Conservation (phyloP, 2,888 invertebrate genomes). For the Emesis russula region DNA sequence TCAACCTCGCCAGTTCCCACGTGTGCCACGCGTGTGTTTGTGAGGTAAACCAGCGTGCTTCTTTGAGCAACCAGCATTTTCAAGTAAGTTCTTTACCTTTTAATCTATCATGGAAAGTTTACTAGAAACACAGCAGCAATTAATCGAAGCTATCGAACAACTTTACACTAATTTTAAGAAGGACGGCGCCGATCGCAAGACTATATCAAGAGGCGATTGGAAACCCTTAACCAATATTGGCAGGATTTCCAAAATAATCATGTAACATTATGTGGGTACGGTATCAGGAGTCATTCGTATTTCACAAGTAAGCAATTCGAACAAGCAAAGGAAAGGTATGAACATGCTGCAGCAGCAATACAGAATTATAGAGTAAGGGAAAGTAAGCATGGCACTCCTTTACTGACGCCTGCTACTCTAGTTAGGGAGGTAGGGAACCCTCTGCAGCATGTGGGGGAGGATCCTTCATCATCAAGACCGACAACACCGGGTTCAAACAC, state of each 20-base stretch:
- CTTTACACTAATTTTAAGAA: background rate
- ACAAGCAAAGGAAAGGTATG: background rate
- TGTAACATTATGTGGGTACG: slow-evolving; percentile 23
- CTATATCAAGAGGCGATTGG: slow-evolving; percentile 3
- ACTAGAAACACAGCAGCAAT: slow-evolving; percentile 1
- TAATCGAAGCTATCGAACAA: slow-evolving; percentile 11
- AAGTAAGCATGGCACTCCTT: background rate
- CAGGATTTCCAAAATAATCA: slow-evolving; percentile 25
- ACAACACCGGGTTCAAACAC: background rate
- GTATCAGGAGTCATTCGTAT: background rate
- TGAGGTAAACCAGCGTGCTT: background rate
- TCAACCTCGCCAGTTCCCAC: too few relatives aligned
- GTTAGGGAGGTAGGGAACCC: background rate
- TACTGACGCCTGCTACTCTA: background rate
- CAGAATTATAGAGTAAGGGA: slow-evolving; percentile 1
- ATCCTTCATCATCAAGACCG: background rate
- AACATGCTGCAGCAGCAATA: background rate
- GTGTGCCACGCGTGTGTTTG: background rate
- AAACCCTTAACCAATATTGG: background rate
- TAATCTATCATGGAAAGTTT: slow-evolving; percentile 10
- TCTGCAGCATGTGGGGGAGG: background rate
- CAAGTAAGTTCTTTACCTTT: background rate
- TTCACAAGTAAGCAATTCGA: slow-evolving; percentile 12
- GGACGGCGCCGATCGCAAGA: slow-evolving; percentile 12
- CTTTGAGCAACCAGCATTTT: background rate